Evolutionary conservation across 2,113 vertebrate species (phyloP).

Genomic region (Perccottus glenii): DNA sequence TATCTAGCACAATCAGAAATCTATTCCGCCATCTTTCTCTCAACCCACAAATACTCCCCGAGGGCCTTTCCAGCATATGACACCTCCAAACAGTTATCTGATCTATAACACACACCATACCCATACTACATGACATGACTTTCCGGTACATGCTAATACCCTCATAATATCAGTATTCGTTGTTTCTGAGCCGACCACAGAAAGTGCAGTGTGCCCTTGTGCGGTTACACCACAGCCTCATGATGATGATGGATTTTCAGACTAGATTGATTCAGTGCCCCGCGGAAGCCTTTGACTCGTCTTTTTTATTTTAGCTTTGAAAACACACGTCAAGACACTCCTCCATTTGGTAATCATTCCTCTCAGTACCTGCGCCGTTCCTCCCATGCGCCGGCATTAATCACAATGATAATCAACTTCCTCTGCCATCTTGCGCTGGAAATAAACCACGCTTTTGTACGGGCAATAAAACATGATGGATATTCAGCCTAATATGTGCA

Average conservation of each 20-base stretch:
- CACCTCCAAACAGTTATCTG: too few relatives aligned
- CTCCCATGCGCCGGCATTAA: constrained; percentile 66
- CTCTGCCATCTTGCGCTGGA: constrained; percentile 48
- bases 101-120: too few relatives aligned
- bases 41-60: too few relatives aligned
- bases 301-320: constrained; percentile 54
- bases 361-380: constrained; percentile 31
- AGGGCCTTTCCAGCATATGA: too few relatives aligned
- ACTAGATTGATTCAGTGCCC: constrained; percentile 39
- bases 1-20: background rate
- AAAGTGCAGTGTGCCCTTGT: background rate
- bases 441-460: constrained; percentile 43
- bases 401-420: constrained; percentile 70
- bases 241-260: constrained; percentile 56
- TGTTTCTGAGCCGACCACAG: background rate
- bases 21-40: too few relatives aligned
- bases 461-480: constrained; percentile 48
- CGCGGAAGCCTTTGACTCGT: constrained; percentile 49
- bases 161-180: background rate
- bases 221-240: constrained; percentile 24
- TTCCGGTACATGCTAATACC: background rate
- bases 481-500: constrained; percentile 25
- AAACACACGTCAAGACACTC: constrained; percentile 62
- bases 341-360: constrained; percentile 62
- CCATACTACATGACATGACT: background rate